Evolutionary conservation across 1,140 invertebrate species (phyloP).

Genomic region (Steinernema khuongi): DNA sequence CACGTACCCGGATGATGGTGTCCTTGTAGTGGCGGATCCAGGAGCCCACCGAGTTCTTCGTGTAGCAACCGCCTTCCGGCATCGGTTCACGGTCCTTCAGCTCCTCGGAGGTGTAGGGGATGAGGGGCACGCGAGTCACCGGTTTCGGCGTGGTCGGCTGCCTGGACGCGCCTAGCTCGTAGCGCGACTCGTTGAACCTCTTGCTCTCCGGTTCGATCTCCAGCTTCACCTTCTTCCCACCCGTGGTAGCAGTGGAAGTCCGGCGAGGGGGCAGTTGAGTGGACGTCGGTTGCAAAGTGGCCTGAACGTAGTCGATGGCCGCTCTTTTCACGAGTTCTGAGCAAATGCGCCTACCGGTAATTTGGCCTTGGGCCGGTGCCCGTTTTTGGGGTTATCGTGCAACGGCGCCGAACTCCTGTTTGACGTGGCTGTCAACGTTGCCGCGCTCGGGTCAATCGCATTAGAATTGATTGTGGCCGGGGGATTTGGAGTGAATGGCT

Average conservation of each 20-base stretch:
- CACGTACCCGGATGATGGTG: constrained; percentile 41
- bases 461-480: constrained; percentile 10
- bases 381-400: neutral
- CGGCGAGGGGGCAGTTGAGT: neutral
- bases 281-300: no score
- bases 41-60: constrained; percentile 48
- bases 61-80: constrained; percentile 39
- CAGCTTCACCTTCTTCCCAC: neutral
- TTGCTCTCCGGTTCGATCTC: constrained; percentile 7
- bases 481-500: neutral
- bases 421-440: neutral
- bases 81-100: constrained; percentile 4
- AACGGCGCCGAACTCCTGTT: neutral
- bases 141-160: neutral
- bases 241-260: neutral
- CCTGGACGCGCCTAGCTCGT: neutral
- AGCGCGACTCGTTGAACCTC: neutral
- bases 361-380: neutral
- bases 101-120: neutral
- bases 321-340: neutral
- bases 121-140: neutral
- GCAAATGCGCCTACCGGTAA: neutral
- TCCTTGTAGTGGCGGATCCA: constrained; percentile 50
- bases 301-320: neutral
- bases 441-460: neutral